Percentiles rank a stretch among this genome's conserved stretches.
Conservation (phyloP, 2,113 vertebrate genomes). For the Alethe castanea region DNA sequence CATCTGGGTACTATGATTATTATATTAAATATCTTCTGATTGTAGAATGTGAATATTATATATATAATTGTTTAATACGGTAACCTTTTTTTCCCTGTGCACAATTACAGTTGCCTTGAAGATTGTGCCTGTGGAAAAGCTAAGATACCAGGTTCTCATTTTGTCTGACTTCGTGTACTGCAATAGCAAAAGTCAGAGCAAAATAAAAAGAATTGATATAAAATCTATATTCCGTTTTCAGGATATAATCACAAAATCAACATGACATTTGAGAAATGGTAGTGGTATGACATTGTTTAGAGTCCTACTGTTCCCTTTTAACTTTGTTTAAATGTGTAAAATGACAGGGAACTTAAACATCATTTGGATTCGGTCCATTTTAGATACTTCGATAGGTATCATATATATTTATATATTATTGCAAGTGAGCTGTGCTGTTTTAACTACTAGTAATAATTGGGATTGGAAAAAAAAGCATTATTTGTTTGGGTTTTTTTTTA, state of each 20-base stretch:
- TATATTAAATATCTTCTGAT: background rate
- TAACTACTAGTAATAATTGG: background rate
- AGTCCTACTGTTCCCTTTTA: background rate
- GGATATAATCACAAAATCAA: background rate
- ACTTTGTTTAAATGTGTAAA: background rate
- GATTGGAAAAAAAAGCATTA: background rate
- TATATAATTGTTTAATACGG: background rate
- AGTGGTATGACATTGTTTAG: background rate
- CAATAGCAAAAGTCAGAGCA: background rate
- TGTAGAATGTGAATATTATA: background rate
- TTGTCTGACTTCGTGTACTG: background rate
- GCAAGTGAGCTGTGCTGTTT: background rate
- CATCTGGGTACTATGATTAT: background rate
- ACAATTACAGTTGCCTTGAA: background rate
- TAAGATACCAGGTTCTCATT: background rate
- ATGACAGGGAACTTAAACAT: background rate
- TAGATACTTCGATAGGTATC: background rate
- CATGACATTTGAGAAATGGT: background rate
- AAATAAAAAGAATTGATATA: background rate
- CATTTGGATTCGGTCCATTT: background rate
- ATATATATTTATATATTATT: background rate
- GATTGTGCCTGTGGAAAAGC: background rate
- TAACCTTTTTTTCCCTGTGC: background rate
- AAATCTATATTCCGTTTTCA: background rate
- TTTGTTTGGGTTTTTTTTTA: fast-evolving